Percentiles rank a stretch among this genome's conserved stretches.
Conservation (phyloP, 2,113 vertebrate genomes). For the Triplophysa rosa region DNA sequence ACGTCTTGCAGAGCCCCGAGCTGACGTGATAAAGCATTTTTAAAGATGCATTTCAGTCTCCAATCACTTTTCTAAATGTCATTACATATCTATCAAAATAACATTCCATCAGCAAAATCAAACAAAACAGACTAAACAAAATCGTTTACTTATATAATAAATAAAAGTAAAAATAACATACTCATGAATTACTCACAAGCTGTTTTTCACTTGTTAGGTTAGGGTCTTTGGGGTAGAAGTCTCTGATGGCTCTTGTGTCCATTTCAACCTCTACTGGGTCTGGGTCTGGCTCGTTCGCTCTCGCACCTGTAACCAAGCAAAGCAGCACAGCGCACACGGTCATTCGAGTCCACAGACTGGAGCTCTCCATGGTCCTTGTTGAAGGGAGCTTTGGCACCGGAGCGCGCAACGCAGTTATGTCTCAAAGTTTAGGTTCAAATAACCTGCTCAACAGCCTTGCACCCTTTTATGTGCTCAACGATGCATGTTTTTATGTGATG, state of each 20-base stretch:
- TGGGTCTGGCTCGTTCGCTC: conserved; percentile 53
- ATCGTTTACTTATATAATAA: background rate
- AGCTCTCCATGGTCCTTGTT: conserved; percentile 68
- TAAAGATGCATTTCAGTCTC: background rate
- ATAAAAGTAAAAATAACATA: background rate
- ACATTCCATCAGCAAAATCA: background rate
- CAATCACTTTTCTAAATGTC: background rate
- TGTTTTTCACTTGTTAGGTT: conserved; percentile 72
- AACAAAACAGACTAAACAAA: background rate
- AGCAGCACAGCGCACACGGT: conserved; percentile 69
- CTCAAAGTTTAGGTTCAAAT: conserved; percentile 40
- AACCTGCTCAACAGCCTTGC: conserved; percentile 9
- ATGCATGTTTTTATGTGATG: conserved; percentile 34
- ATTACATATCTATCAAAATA: background rate
- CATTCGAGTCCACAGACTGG: conserved; percentile 63
- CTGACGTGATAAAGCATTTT: conserved; percentile 47
- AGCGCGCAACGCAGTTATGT: background rate
- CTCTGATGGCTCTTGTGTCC: conserved; percentile 69
- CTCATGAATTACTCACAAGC: conserved; percentile 64
- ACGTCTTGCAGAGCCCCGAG: conserved; percentile 64
- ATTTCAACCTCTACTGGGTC: conserved; percentile 64
- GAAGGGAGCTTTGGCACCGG: conserved; percentile 13
- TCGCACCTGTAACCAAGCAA: conserved; percentile 59
- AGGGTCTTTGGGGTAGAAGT: conserved; percentile 69
- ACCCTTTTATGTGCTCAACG: conserved; percentile 55